These are phyloP conservation scores for Acipenser transmontanus DNA, from an alignment of 2,797 vertebrate species.

Conservation along the genomic window DNA sequence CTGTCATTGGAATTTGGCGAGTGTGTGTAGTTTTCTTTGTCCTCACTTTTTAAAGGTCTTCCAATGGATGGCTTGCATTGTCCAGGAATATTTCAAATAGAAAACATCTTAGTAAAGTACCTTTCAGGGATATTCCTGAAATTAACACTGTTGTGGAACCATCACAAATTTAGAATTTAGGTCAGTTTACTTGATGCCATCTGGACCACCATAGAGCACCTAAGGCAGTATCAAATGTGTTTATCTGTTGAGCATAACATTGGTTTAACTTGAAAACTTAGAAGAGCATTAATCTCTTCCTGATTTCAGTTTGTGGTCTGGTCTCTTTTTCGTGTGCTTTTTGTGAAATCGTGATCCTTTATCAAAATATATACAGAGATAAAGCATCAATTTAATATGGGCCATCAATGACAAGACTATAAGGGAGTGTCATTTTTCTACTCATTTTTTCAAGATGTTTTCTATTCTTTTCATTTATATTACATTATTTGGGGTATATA, in stretches of 20 bases:
- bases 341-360: neutral
- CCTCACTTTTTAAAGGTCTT: neutral
- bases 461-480: no score
- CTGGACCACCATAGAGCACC: constrained; percentile 7
- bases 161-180: neutral
- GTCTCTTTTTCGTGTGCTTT: neutral
- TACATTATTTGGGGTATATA: no score
- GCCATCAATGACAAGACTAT: no score
- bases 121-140: neutral
- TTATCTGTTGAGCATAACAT: constrained; percentile 6
- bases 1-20: neutral
- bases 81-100: neutral
- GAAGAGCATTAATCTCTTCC: constrained; percentile 8
- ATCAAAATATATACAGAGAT: neutral
- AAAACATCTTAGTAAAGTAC: neutral
- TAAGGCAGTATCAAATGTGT: constrained; percentile 9
- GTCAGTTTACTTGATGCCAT: constrained; percentile 8
- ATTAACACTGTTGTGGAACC: neutral
- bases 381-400: neutral
- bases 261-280: constrained; percentile 1
- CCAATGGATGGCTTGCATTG: no score
- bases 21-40: neutral
- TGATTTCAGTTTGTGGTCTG: constrained; percentile 4
- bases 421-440: neutral
- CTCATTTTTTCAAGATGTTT: no score